A percentile compares a stretch with the other conserved stretches of the same genome.
Conservation (phyloP, 2,888 invertebrate genomes). For the Euclidia mi region DNA sequence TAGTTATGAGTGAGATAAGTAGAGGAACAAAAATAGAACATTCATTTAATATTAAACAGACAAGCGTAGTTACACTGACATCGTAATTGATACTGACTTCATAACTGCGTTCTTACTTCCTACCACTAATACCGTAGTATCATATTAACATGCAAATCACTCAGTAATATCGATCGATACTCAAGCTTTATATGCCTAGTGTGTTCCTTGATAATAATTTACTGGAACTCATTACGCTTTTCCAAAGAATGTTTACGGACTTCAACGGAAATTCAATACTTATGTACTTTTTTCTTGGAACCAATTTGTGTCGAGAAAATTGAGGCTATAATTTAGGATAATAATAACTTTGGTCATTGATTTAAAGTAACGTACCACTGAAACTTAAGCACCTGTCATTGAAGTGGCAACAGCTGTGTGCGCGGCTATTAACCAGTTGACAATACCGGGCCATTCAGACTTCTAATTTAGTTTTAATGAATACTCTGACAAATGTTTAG, state of each 20-base stretch:
- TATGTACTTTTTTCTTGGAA: no score
- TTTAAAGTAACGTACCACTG: conserved; percentile 36
- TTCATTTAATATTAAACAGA: conserved; percentile 39
- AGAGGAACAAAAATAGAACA: conserved; percentile 32
- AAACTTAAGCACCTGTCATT: conserved; percentile 43
- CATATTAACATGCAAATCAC: neutral
- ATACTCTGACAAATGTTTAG: conserved; percentile 45
- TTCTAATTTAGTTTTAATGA: conserved; percentile 52
- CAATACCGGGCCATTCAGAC: conserved; percentile 24
- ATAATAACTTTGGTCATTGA: conserved; percentile 24
- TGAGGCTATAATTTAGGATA: neutral
- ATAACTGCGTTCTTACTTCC: conserved; percentile 1
- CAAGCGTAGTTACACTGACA: conserved; percentile 29
- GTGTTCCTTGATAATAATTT: no score
- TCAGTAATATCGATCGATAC: neutral
- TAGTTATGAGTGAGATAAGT: conserved; percentile 13
- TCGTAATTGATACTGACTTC: conserved; percentile 11
- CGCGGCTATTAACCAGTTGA: conserved; percentile 33
- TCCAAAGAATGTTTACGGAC: no score
- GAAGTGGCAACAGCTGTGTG: conserved; percentile 28
- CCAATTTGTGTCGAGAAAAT: no score
- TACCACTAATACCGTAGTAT: neutral
- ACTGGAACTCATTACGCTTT: no score
- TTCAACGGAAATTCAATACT: no score
- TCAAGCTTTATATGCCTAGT: neutral